Base-by-base conservation (phyloP, 2,888 invertebrate genomes). In the Deroplatys truncata region DNA sequence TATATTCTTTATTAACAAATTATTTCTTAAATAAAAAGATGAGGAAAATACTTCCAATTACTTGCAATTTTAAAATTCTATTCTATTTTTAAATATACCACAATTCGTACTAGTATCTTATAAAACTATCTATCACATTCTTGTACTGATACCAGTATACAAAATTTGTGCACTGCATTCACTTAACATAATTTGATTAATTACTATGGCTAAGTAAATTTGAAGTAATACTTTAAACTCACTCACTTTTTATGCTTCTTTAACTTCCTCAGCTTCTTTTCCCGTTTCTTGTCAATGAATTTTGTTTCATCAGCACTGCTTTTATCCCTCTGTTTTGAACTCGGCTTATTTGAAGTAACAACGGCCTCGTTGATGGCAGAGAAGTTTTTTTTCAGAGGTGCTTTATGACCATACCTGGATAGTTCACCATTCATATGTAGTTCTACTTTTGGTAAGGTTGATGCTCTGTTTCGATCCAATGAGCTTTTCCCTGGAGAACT, bases 201-300 rank as follows among this genome's bases (percentile, higher is more conserved):
- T 72, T 72, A 72, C 56, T 72, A 72, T 20, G 25, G 7, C 56
- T 72, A 72, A 20, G 1, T 72, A 72, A 72, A 72, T 72, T 7
- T 72, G 56, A 72, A 72, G 56, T 72, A 72, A 72, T 72, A 72
- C 56, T 20, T n/a, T 72, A 20, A 72, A 72, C 56, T 82, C 35
- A 87, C 87, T 87, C 87, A 87, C 87, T 87, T 87, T 87, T 87
- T 87, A 83, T 87, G 87, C 83, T 87, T 87, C 87, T 87, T 87
- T 86, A 86, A 82, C 86, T 86, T 86, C 83, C 83, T 87, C 35
- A 43, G 87, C 35, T 87, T 87, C 87, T 87, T 87, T 28, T 87
- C 87, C 35, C 83, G 83, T n/a, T 87, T 83, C 82, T 35, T 87
- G 87, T 28, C 56, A 72, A 16, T 72, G 56, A 72, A 72, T 72